Evolutionary conservation across 2,888 invertebrate genomes (phyloP), one percentile per base, ranked within the genome.

Genomic region (Macrophya annulata): DNA sequence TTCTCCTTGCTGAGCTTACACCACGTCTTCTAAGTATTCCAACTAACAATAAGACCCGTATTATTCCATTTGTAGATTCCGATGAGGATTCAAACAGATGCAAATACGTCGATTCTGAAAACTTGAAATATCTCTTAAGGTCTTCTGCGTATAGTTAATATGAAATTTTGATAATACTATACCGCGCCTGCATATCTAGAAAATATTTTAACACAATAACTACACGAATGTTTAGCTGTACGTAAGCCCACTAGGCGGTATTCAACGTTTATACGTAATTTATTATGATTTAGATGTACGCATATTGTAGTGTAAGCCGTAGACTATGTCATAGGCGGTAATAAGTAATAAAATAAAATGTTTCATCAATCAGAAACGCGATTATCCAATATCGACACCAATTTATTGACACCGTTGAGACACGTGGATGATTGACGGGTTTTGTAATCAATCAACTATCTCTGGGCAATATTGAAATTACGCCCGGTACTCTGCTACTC

Each of bases 341-440:
- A 21, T 81, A 81, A 81, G 51, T 81, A n/a, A 62, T 59, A n/a
- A 81, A 62, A 62, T 81, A 81, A 81, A 81, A 21, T 62, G 62
- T 81, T 77, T 81, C 81, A 81, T 81, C 81, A 81, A 81, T 81
- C 81, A 81, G 62, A 62, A 6, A 21, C 10, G 21, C 51, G 77
- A 77, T 77, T 74, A 74, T 51, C 77, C 77, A 55, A 81, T 81
- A 62, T 43, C 62, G 62, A 59, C 40, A 81, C 37, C 62, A 59
- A 81, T 81, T 81, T 59, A 81, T 81, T 62, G 62, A 43, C 81
- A 62, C 21, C 21, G 48, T n/a, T 62, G 81, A 81, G 62, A 21
- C 81, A 12, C 62, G 59, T 21, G 1, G 81, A 81, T 81, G 81
- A 81, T 81, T n/a, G 81, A 81, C 81, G 62, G 51, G 43, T 81